phyloP scores from a whole-genome alignment of 2,888 invertebrate species.

The Sicus ferrugineus region DNA sequence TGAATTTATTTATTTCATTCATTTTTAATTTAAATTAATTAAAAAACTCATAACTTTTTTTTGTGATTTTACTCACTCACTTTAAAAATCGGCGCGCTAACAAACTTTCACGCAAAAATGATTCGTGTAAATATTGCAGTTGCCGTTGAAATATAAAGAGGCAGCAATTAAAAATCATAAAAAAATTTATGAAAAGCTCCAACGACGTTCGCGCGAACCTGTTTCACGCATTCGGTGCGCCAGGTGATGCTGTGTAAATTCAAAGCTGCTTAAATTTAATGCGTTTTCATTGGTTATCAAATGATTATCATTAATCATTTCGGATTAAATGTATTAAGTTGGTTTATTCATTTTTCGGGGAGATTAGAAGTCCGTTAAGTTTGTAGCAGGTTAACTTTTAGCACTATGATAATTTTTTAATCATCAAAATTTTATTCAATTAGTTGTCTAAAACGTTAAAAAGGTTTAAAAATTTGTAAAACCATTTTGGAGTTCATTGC shows the following conservation, averaged over 20 bases:
- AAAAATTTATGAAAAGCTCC: not conserved
- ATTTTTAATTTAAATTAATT: not conserved
- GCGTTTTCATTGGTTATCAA: slow-evolving; percentile 20
- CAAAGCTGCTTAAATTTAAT: slow-evolving; percentile 21
- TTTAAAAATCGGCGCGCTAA: not conserved
- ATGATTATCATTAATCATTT: slow-evolving; percentile 22
- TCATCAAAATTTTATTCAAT: no score
- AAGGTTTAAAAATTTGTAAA: no score
- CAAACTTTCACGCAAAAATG: not conserved
- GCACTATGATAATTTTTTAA: no score
- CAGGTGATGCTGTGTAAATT: not conserved
- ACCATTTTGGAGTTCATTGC: no score
- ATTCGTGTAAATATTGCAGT: not conserved
- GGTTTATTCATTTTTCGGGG: no score
- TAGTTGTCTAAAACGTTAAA: no score
- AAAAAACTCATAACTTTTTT: not conserved
- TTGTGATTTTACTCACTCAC: not conserved
- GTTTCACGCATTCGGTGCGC: not conserved
- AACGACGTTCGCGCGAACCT: not conserved
- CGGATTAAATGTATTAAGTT: slow-evolving; percentile 12
- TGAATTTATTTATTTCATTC: not conserved
- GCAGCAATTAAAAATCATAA: slow-evolving; percentile 1
- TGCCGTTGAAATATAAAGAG: not conserved
- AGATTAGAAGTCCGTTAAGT: no score
- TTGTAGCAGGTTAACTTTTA: no score